phyloP scores from a whole-genome alignment of 2,113 vertebrate species.

The Sturnus vulgaris region DNA sequence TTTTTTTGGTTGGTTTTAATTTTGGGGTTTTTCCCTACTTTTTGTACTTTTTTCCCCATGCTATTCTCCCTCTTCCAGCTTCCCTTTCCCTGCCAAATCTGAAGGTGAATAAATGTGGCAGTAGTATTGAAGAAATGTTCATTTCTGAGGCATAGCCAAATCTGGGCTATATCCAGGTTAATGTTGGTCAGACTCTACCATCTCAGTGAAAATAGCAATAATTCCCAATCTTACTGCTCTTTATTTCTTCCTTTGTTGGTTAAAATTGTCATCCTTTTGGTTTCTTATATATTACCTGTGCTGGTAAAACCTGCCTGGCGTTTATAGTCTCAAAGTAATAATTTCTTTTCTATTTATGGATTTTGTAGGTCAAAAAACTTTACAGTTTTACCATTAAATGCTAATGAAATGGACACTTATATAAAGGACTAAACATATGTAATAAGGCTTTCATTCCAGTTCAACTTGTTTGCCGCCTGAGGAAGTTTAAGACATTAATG shows the following conservation, averaged over 20 bases:
- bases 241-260: constrained; percentile 34
- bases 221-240: constrained; percentile 27
- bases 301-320: constrained; percentile 17
- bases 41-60: background rate
- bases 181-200: constrained; percentile 53
- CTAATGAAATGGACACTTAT: background rate
- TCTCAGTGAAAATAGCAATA: constrained; percentile 52
- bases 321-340: background rate
- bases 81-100: background rate
- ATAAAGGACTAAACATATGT: background rate
- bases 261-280: constrained; percentile 28
- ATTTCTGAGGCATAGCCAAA: constrained; percentile 33
- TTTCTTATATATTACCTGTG: background rate
- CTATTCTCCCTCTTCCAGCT: background rate
- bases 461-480: constrained; percentile 12
- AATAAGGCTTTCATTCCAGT: constrained; percentile 11
- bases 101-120: constrained; percentile 45
- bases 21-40: rapidly evolving
- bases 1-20: background rate
- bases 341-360: background rate
- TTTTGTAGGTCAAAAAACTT: background rate
- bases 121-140: constrained; percentile 56
- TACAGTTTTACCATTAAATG: background rate
- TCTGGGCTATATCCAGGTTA: constrained; percentile 50
- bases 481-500: constrained; percentile 34